Base-by-base conservation (phyloP, 2,888 invertebrate species). In the Plusia festucae region DNA sequence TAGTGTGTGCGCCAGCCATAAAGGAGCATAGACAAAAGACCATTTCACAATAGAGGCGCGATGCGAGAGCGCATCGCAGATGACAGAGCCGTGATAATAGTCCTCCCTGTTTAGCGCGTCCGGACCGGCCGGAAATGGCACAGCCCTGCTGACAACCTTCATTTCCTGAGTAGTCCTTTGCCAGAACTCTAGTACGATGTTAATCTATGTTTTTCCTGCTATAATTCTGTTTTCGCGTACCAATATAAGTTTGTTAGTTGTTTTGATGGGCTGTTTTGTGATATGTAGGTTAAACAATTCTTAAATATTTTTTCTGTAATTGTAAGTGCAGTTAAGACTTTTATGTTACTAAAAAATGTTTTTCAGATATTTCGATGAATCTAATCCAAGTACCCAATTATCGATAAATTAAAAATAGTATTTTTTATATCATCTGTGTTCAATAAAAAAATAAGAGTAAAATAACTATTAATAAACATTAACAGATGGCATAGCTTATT, bases 111-210 rank as follows among this genome's bases (percentile, higher is more conserved):
- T 89, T 87, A 88, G 90, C 84, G 81, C 79, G 85, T 89, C 91
- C 90, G 89, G 89, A 66, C 84, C 84, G 86, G 79, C 82, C 88
- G 93, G 93, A 93, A 93, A 92, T 93, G 91, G 87, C 85, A 80
- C 78, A 89, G 82, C 86, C 88, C 90, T 86, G 84, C 88, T 90
- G 91, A 92, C 92, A 91, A 90, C 91, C 90, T 91, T 92, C 91
- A 93, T 93, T 93, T 93, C 93, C 93, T 85, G 85, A 66, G 81
- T 81, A 85, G 85, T 88, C 89, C 90, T 90, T 91, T 87, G 84
- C 82, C 60, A 70, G 74, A 79, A 64, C 76, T 77, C 81, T 71
- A 74, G 76, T 73, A 64, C 64, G 78, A 70, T 80, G 78, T 77
- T 80, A 82, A 78, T 80, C 81, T 69, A 54, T 70, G 65, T 74